A percentile compares a stretch with the other conserved stretches of the same genome.
These are phyloP conservation scores for Butorides virescens DNA, from an alignment of 2,113 vertebrate species.

Conservation along the genomic window DNA sequence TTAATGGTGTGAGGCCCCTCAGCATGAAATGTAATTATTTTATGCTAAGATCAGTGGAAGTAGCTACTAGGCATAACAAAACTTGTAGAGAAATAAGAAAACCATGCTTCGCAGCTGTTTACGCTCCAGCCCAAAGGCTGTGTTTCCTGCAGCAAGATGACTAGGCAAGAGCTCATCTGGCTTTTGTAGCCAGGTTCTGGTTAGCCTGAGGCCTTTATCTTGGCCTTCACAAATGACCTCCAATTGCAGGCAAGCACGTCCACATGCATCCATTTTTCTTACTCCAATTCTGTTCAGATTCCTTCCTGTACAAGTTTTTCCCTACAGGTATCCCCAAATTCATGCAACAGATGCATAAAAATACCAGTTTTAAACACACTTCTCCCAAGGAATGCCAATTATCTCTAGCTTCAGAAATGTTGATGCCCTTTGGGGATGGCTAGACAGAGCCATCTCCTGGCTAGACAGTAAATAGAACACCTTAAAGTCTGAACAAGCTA, in stretches of 20 bases:
- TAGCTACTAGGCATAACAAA: neutral
- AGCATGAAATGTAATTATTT: neutral
- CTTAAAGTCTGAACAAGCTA: neutral
- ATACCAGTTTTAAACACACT: neutral
- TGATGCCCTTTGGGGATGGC: neutral
- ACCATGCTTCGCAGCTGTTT: neutral
- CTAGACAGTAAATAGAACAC: slow-evolving; percentile 16
- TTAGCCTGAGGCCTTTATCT: neutral
- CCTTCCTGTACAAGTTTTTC: neutral
- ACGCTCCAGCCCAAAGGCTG: neutral
- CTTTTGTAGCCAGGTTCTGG: neutral
- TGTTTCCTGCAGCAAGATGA: neutral
- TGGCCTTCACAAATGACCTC: neutral
- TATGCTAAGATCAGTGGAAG: neutral
- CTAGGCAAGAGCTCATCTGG: neutral
- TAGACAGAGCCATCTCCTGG: slow-evolving; percentile 61
- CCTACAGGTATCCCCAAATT: neutral
- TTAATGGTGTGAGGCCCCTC: neutral
- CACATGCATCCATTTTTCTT: neutral
- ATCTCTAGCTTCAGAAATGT: neutral
- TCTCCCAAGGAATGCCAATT: neutral
- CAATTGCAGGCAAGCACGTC: neutral
- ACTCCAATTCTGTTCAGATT: neutral
- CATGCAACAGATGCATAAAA: neutral
- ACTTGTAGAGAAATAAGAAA: neutral